Base-by-base conservation (phyloP, 2,888 invertebrate species). In the Myopa tessellatipennis region DNA sequence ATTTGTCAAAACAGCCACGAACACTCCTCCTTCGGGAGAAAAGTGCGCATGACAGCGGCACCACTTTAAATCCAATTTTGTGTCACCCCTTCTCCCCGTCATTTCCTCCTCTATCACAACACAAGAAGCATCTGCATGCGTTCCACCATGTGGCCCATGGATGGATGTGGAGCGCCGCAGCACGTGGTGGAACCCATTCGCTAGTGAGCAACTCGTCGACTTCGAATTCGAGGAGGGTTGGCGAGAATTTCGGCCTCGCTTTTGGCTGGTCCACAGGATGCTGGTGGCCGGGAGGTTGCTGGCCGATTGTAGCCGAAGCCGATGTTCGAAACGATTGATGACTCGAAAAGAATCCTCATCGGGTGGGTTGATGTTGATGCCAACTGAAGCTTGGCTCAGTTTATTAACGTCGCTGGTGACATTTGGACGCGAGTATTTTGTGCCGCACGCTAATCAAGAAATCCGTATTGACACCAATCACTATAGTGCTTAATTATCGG, bases 1-100 rank as follows among this genome's bases (percentile, higher is more conserved):
- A 87, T 87, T 87, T 87, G 88, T 87, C 87, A 87, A 87, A 83
- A 81, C 83, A 82, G 83, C 81, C 79, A 81, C 79, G 81, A 83
- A 86, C 84, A 87, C 87, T 87, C 87, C 87, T 87, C 87, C 87
- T 85, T 85, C 87, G 79, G 74, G 34, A 36, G 61, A 16, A 36
- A 60, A 84, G 26, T 82, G 87, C 87, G 87, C 88, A 85, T 86
- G 87, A 84, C 83, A 76, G 69, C 50, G 14, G 18, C n/a, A 69
- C 45, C 70, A 50, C 58, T 58, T 55, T 74, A 76, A 79, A 65
- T 69, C 55, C 61, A 69, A 76, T 73, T 14, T 14, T 38, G 26
- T 63, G 26, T 63, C 34, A 2, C 26, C 8, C 61, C 58, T 1
- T 3, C 58, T 3, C n/a, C 58, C 14, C 26, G 1, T 2, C 26